Evolutionary conservation across 2,113 vertebrate genomes (phyloP).

Genomic region (Tragelaphus buxtoni): DNA sequence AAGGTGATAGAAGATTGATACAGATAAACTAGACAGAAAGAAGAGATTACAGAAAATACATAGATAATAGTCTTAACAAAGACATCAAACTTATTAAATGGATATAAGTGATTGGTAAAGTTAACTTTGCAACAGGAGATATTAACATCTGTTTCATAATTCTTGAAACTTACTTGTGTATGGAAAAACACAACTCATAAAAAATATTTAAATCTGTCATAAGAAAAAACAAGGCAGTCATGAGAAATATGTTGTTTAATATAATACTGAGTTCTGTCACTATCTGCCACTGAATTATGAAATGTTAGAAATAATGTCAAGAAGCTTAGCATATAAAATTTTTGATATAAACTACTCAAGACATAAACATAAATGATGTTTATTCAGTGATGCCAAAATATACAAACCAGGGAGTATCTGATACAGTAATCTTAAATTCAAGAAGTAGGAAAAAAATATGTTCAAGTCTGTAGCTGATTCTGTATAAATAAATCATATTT

Average conservation of each 20-base stretch:
- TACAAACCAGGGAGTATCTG: conserved; percentile 12
- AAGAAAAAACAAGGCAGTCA: not conserved
- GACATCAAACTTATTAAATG: not conserved
- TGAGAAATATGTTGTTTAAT: not conserved
- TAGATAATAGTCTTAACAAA: not conserved
- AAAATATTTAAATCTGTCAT: not conserved
- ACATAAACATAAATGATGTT: conserved; percentile 42
- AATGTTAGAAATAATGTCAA: conserved; percentile 27
- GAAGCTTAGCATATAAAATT: conserved; percentile 25
- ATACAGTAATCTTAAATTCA: conserved; percentile 38
- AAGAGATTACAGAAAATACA: not conserved
- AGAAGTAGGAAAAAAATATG: conserved; percentile 20
- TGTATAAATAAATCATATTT: conserved; percentile 53
- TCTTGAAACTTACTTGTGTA: not conserved
- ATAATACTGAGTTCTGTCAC: not conserved
- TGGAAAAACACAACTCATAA: not conserved
- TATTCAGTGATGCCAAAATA: conserved; percentile 46
- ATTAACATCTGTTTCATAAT: not conserved
- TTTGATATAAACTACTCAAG: conserved; percentile 38
- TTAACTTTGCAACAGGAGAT: not conserved
- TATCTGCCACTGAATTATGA: not conserved
- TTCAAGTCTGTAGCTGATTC: conserved; percentile 18
- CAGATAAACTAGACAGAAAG: not conserved
- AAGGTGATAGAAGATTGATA: too few relatives aligned
- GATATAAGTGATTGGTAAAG: not conserved